Percentiles rank a stretch among this genome's conserved stretches.
phyloP scores from a whole-genome alignment of 2,797 vertebrate genomes.

The Centroberyx gerrardi region DNA sequence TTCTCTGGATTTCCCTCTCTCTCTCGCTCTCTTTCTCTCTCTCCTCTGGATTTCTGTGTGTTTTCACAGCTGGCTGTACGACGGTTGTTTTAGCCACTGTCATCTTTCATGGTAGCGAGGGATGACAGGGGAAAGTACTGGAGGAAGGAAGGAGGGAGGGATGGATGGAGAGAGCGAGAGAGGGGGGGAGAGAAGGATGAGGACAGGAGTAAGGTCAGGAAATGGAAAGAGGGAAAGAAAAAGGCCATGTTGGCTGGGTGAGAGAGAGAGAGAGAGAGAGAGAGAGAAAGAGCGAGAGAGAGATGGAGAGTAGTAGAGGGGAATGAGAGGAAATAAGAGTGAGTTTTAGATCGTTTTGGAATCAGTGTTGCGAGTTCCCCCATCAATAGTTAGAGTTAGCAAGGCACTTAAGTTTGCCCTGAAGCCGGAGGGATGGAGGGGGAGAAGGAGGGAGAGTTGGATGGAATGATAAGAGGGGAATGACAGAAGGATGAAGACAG shows the following conservation, averaged over 20 bases:
- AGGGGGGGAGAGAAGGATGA: neutral
- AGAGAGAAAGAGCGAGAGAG: neutral
- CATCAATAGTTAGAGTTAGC: too few species aligned
- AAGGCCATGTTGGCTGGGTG: too few species aligned
- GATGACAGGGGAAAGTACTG: conserved; percentile 16
- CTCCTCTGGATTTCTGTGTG: conserved; percentile 18
- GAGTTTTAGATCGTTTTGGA: too few species aligned
- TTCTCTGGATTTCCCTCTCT: neutral
- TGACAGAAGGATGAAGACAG: too few species aligned
- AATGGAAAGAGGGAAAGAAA: conserved; percentile 12
- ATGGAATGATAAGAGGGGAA: too few species aligned
- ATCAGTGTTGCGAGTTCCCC: too few species aligned
- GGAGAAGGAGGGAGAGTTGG: too few species aligned
- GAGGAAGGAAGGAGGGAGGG: conserved; percentile 26
- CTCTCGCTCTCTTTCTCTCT: neutral
- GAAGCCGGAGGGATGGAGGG: too few species aligned
- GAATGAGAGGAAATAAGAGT: too few species aligned
- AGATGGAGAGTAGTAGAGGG: too few species aligned
- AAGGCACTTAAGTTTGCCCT: too few species aligned
- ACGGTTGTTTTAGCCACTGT: conserved; percentile 27
- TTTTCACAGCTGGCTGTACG: conserved; percentile 48
- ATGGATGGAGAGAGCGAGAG: neutral
- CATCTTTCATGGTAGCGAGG: conserved; percentile 23
- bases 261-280: neutral
- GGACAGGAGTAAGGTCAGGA: neutral